Evolutionary conservation across 2,113 vertebrate species (phyloP), one percentile per base, ranked within the genome.

Genomic region (Chloebia gouldiae): DNA sequence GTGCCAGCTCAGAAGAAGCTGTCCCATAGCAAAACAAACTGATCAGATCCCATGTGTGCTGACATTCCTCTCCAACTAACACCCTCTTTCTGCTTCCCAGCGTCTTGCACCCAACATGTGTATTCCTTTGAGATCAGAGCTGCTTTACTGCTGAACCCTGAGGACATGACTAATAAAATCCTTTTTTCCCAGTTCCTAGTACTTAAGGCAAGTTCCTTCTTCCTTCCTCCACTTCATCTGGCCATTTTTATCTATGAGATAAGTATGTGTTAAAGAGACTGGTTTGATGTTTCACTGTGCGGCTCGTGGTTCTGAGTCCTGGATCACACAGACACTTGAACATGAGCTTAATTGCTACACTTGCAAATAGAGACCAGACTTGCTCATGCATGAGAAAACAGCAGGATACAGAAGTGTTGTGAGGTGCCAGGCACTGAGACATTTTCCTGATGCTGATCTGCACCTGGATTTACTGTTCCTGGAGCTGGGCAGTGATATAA

Each of bases 311-410:
- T 80, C 50, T 21, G 3, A 37, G 37, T n/a, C 27, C 44, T 72
- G 75, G 42, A 27, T 88, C 28, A 40, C 44, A 66, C 25, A 59
- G 78, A 22, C 33, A 14, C 19, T 56, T 68, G 39, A 90, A 42
- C 19, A 4, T 4, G 16, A 85, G 49, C 44, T 82, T 42, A n/a
- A 66, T 23, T 69, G n/a, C 40, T 69, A 61, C 25, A 35, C 56
- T 81, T 57, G 10, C 22, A 49, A 15, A 18, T 13, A 50, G 47
- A 57, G 17, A 33, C 60, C 15, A 71, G 68, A 16, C 27, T 27
- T 22, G 28, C 15, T 69, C 0, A 0, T 28, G 22, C 30, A 8
- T 27, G 39, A 76, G 35, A 33, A 23, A 71, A 8, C 11, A 64
- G 37, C 40, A 27, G 18, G 39, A 63, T 19, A 7, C 6, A 42